Conservation (phyloP, 2,113 vertebrate genomes). For the Accipiter virgatus region DNA sequence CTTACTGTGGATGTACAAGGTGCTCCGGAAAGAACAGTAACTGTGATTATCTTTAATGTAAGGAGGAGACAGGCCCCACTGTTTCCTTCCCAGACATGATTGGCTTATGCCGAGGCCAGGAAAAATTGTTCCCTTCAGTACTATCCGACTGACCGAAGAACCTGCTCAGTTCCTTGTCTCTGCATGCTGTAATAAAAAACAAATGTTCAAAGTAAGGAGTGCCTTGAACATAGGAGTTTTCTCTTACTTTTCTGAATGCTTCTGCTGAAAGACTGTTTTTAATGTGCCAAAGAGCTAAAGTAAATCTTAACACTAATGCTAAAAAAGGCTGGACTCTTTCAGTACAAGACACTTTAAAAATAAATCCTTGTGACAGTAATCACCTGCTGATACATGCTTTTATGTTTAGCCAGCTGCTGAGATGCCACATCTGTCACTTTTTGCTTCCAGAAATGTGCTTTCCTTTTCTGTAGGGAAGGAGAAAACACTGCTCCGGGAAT, state of each 20-base stretch:
- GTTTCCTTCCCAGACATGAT: not conserved
- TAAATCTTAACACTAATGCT: not conserved
- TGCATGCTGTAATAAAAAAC: not conserved
- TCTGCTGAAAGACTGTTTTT: conserved; percentile 15
- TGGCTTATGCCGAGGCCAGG: not conserved
- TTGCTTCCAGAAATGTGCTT: conserved; percentile 15
- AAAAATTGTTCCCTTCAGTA: not conserved
- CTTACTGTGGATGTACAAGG: not conserved
- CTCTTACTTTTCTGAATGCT: not conserved
- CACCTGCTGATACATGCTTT: conserved; percentile 33
- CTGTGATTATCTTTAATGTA: not conserved
- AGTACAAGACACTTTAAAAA: conserved; percentile 23
- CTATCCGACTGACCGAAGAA: not conserved
- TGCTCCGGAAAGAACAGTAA: not conserved
- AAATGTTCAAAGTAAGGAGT: not conserved
- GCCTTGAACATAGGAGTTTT: not conserved
- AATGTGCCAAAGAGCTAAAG: not conserved
- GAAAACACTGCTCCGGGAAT: conserved; percentile 26
- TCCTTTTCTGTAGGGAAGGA: conserved; percentile 41
- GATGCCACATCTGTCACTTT: conserved; percentile 54
- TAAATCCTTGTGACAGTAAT: conserved; percentile 13
- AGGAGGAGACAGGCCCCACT: not conserved
- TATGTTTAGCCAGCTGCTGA: conserved; percentile 52
- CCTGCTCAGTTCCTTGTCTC: not conserved
- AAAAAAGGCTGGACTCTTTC: not conserved